A percentile compares a stretch with the other conserved stretches of the same genome.
phyloP scores from a whole-genome alignment of 1,140 invertebrate genomes.

The Phortica variegata region DNA sequence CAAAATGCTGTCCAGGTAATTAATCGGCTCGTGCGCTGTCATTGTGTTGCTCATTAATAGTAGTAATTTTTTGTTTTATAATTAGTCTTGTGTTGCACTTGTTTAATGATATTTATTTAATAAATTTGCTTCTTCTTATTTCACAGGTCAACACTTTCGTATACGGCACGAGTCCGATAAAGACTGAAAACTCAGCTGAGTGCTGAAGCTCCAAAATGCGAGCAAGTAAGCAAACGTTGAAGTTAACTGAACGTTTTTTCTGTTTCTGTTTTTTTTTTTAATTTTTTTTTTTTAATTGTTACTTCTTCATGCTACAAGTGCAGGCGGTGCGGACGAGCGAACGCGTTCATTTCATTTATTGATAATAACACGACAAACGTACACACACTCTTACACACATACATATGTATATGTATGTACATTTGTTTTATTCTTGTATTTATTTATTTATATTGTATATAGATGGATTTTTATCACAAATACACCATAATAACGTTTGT shows the following conservation, averaged over 20 bases:
- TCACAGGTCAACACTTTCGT: background rate
- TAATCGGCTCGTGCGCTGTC: slow-evolving; percentile 50
- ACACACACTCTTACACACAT: slow-evolving; percentile 12
- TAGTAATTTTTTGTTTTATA: background rate
- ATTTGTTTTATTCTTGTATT: slow-evolving; percentile 10
- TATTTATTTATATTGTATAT: slow-evolving; percentile 2
- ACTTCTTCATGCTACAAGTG: no score
- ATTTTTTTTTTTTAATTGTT: no score
- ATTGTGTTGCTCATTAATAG: slow-evolving; percentile 34
- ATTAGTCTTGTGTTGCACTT: background rate
- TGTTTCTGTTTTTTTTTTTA: slow-evolving; percentile 15
- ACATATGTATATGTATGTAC: slow-evolving; percentile 5
- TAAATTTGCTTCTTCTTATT: background rate
- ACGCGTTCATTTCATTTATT: slow-evolving; percentile 22
- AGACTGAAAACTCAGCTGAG: no score
- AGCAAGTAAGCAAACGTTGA: slow-evolving; percentile 7
- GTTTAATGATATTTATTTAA: background rate
- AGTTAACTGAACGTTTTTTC: background rate
- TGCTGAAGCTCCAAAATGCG: no score
- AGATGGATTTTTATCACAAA: slow-evolving; percentile 15
- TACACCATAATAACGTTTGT: background rate
- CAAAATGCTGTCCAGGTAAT: slow-evolving; percentile 49
- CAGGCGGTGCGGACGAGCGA: slow-evolving; percentile 10
- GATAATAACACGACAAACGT: slow-evolving; percentile 10
- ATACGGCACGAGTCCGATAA: no score